A percentile compares a stretch with the other conserved stretches of the same genome.
These are phyloP conservation scores for Saccostrea cuccullata DNA, from an alignment of 1,140 invertebrate species.

Conservation along the genomic window DNA sequence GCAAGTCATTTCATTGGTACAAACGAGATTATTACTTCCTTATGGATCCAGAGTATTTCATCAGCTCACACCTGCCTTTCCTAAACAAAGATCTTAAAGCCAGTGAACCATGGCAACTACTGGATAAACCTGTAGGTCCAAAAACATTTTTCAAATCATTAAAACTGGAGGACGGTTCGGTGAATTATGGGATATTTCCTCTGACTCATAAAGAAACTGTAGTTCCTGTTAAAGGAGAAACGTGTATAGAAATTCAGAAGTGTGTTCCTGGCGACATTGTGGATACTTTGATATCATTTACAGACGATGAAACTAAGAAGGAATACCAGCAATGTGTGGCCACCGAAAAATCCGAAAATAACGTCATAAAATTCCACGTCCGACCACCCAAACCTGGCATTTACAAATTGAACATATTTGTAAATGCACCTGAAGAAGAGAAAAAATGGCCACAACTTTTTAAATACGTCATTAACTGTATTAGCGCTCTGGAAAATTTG, in stretches of 20 bases:
- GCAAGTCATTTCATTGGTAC: slow-evolving; percentile 50
- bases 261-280: not conserved
- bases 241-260: slow-evolving; percentile 47
- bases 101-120: slow-evolving; percentile 55
- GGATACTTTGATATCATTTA: slow-evolving; percentile 5
- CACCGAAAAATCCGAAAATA: slow-evolving; percentile 15
- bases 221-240: slow-evolving; percentile 50
- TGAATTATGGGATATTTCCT: slow-evolving; percentile 41
- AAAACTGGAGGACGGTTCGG: slow-evolving; percentile 13
- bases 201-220: slow-evolving; percentile 49
- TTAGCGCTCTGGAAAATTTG: not conserved
- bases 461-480: slow-evolving; percentile 51
- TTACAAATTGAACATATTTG: slow-evolving; percentile 52
- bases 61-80: slow-evolving; percentile 80
- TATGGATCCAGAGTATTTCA: slow-evolving; percentile 79
- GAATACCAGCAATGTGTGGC: not conserved
- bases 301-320: slow-evolving; percentile 27
- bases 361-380: slow-evolving; percentile 37
- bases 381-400: slow-evolving; percentile 45
- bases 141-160: slow-evolving; percentile 50
- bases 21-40: slow-evolving; percentile 77
- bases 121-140: slow-evolving; percentile 46
- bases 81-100: slow-evolving; percentile 54
- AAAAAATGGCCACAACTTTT: slow-evolving; percentile 28
- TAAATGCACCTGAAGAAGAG: slow-evolving; percentile 17